phyloP scores from a whole-genome alignment of 1,140 invertebrate genomes.

The Drosophila albomicans region DNA sequence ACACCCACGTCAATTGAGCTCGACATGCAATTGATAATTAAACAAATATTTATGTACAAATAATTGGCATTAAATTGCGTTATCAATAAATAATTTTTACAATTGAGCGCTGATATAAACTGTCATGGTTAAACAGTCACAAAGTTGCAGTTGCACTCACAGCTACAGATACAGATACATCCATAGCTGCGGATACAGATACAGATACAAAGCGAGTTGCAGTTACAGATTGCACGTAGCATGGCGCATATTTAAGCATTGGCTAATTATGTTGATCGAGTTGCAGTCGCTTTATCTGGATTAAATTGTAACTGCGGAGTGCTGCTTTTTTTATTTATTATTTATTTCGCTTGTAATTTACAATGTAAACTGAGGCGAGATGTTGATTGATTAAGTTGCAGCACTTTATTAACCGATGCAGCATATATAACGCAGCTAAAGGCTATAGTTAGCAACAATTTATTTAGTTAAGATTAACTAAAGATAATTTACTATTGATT shows the following conservation, averaged over 20 bases:
- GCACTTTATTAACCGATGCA: slow-evolving; percentile 1
- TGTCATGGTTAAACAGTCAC: slow-evolving; percentile 23
- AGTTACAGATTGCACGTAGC: slow-evolving; percentile 33
- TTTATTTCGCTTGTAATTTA: slow-evolving; percentile 54
- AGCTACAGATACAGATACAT: slow-evolving; percentile 10
- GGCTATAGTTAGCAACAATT: neutral
- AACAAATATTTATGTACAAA: slow-evolving; percentile 79
- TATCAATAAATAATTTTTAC: slow-evolving; percentile 83
- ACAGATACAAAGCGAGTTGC: slow-evolving; percentile 23
- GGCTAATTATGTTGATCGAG: slow-evolving; percentile 72
- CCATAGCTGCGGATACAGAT: slow-evolving; percentile 36
- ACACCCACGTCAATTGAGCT: slow-evolving; percentile 45
- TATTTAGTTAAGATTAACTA: neutral
- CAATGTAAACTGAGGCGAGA: slow-evolving; percentile 54
- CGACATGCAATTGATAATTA: slow-evolving; percentile 72
- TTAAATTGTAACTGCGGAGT: slow-evolving; percentile 49
- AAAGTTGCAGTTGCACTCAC: slow-evolving; percentile 9
- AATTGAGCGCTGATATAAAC: slow-evolving; percentile 51
- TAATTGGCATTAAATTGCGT: slow-evolving; percentile 83
- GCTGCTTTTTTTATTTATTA: slow-evolving; percentile 44
- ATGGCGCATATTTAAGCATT: slow-evolving; percentile 53
- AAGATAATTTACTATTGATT: no score
- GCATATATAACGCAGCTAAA: neutral
- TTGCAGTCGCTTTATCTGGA: slow-evolving; percentile 46
- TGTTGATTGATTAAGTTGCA: slow-evolving; percentile 35